These are phyloP conservation scores for Rhabdornis inornatus DNA, from an alignment of 2,113 vertebrate species.

Conservation along the genomic window DNA sequence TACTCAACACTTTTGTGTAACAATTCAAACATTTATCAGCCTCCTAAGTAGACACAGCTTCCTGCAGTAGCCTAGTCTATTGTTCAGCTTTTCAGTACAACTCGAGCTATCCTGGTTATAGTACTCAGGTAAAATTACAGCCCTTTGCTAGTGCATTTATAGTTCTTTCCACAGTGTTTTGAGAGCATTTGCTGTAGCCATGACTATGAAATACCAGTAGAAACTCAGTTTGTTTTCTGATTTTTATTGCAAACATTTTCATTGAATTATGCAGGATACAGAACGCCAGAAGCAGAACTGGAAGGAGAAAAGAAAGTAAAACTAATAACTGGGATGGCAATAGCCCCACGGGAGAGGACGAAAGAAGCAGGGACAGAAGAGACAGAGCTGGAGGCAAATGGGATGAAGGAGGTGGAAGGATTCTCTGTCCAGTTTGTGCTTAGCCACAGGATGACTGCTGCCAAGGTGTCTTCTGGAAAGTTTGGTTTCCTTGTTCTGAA, in stretches of 20 bases:
- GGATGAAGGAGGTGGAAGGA: not conserved
- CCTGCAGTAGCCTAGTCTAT: not conserved
- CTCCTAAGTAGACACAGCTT: not conserved
- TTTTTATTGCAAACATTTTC: not conserved
- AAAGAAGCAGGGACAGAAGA: not conserved
- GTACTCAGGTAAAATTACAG: not conserved
- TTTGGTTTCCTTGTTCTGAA: not conserved
- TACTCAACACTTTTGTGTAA: not conserved
- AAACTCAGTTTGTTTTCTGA: not conserved
- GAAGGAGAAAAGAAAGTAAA: not conserved
- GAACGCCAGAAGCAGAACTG: not conserved
- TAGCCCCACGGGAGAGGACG: not conserved
- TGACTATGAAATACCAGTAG: not conserved
- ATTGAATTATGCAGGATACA: not conserved
- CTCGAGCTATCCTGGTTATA: not conserved
- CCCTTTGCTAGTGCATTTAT: not conserved
- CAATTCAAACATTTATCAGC: not conserved
- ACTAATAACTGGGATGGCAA: not conserved
- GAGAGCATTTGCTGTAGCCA: not conserved
- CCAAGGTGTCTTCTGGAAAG: not conserved
- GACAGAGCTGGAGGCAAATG: not conserved
- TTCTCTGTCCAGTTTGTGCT: not conserved
- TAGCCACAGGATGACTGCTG: fast-evolving
- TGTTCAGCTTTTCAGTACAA: not conserved
- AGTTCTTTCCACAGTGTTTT: not conserved